A percentile compares a stretch with the other conserved stretches of the same genome.
Conservation (phyloP, 2,888 invertebrate species). For the Philereme transversata region DNA sequence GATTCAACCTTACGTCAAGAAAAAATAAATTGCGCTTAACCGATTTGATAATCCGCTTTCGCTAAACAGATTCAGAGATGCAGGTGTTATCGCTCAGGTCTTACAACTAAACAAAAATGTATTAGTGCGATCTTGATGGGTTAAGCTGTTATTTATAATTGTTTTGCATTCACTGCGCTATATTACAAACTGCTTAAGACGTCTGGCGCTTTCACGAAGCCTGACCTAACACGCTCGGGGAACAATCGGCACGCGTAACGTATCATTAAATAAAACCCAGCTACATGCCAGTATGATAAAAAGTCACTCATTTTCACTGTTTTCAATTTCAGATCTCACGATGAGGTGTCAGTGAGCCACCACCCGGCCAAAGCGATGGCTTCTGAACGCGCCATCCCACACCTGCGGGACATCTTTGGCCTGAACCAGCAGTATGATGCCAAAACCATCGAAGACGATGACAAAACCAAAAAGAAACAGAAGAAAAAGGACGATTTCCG, state of each 20-base stretch:
- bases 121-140: no score
- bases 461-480: constrained; percentile 83
- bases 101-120: no score
- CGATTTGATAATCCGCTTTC: no score
- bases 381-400: constrained; percentile 90
- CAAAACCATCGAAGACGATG: constrained; percentile 75
- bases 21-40: no score
- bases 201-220: not conserved
- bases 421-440: constrained; percentile 83
- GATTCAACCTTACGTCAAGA: no score
- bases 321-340: constrained; percentile 70
- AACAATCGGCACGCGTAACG: constrained; percentile 38
- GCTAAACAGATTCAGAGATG: no score
- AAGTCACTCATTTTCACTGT: constrained; percentile 35
- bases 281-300: constrained; percentile 17
- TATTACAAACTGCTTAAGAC: not conserved
- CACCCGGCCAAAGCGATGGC: constrained; percentile 78
- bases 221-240: constrained; percentile 7
- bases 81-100: no score
- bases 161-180: no score
- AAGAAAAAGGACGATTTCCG: constrained; percentile 89
- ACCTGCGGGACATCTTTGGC: constrained; percentile 89
- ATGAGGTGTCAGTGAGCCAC: constrained; percentile 74
- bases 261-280: constrained; percentile 27
- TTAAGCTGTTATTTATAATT: no score